Evolutionary conservation across 2,113 vertebrate species (phyloP).

Genomic region (Sisor rabdophorus): DNA sequence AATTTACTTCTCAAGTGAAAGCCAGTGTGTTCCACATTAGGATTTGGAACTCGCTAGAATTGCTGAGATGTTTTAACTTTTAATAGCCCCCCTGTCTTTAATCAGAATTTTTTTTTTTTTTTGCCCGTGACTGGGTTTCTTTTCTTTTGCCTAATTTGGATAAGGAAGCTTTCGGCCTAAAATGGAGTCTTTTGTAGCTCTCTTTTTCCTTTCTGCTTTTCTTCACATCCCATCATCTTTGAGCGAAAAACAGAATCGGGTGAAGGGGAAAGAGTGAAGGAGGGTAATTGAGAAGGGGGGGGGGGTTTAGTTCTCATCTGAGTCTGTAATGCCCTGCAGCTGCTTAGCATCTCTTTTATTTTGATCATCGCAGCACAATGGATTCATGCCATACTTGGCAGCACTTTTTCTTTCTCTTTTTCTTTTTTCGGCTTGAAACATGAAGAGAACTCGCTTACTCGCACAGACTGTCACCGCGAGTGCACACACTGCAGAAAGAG

Average conservation of each 20-base stretch:
- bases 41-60: conserved; percentile 11
- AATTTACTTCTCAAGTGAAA: not conserved
- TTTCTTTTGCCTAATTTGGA: conserved; percentile 73
- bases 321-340: conserved; percentile 74
- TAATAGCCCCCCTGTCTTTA: conserved; percentile 25
- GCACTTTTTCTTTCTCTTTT: conserved; percentile 61
- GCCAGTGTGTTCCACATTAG: conserved; percentile 25
- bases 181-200: conserved; percentile 68
- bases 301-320: conserved; percentile 69
- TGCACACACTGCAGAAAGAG: conserved; percentile 2
- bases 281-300: not conserved
- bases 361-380: conserved; percentile 76
- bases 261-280: not conserved
- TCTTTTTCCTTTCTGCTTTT: conserved; percentile 64
- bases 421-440: not conserved
- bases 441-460: conserved; percentile 7
- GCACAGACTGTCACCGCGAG: not conserved
- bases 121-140: conserved; percentile 52
- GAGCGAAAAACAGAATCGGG: conserved; percentile 56
- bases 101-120: conserved; percentile 19
- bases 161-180: conserved; percentile 72
- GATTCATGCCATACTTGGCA: conserved; percentile 75
- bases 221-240: conserved; percentile 73
- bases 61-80: conserved; percentile 7
- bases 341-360: conserved; percentile 72